phyloP scores from a whole-genome alignment of 2,888 invertebrate species.

The Hyppa rectilinea region DNA sequence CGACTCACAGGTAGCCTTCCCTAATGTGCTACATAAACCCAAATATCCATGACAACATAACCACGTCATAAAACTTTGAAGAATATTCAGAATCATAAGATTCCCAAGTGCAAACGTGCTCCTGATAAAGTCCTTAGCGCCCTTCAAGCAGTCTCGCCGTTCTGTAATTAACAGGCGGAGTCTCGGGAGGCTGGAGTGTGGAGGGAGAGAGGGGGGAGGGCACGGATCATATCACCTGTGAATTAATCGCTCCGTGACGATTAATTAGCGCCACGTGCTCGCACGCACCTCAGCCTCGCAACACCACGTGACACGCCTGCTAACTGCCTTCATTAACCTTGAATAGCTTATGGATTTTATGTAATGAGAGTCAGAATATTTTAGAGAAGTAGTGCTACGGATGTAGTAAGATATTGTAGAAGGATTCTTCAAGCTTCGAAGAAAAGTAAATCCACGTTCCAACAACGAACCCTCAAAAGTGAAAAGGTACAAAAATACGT shows the following conservation, averaged over 20 bases:
- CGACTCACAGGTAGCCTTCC: neutral
- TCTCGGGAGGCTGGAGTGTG: slow-evolving; percentile 59
- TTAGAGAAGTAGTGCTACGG: neutral
- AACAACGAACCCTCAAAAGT: slow-evolving; percentile 33
- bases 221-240: slow-evolving; percentile 88
- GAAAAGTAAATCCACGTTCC: neutral
- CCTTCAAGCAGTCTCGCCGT: slow-evolving; percentile 80
- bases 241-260: slow-evolving; percentile 88
- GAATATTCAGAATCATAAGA: slow-evolving; percentile 53
- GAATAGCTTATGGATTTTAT: slow-evolving; percentile 51
- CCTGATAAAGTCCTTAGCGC: slow-evolving; percentile 76
- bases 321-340: slow-evolving; percentile 59
- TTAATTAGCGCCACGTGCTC: slow-evolving; percentile 87
- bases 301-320: slow-evolving; percentile 71
- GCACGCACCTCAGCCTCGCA: slow-evolving; percentile 69
- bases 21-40: neutral
- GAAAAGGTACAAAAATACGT: slow-evolving; percentile 50
- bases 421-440: neutral
- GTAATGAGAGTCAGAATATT: slow-evolving; percentile 27
- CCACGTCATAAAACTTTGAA: slow-evolving; percentile 19
- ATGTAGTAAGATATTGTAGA: neutral
- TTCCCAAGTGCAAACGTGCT: slow-evolving; percentile 64
- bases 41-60: neutral
- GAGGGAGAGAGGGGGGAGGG: slow-evolving; percentile 54
- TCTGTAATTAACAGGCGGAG: slow-evolving; percentile 81